These are phyloP conservation scores for Argya squamiceps DNA, from an alignment of 2,797 vertebrate species.

Conservation along the genomic window DNA sequence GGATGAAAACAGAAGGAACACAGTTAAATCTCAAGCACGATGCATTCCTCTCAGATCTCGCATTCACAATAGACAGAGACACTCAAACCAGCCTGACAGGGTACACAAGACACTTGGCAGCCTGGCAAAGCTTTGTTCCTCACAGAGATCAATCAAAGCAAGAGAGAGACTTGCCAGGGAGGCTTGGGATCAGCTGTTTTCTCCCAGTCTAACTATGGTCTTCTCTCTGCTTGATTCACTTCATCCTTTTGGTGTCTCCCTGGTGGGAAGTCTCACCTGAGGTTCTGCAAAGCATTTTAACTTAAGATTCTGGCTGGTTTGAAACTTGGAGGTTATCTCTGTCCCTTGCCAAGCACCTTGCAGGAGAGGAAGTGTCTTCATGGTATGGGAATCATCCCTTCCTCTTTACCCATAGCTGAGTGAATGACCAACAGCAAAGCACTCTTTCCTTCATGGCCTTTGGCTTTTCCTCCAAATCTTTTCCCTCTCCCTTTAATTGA, in stretches of 20 bases:
- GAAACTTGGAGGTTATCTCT: neutral
- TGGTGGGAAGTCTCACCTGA: neutral
- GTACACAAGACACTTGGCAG: neutral
- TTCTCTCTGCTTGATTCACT: neutral
- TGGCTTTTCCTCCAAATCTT: neutral
- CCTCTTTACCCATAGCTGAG: neutral
- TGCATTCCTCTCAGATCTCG: neutral
- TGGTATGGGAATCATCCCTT: too few relatives aligned
- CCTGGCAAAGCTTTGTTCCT: neutral
- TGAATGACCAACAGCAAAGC: neutral
- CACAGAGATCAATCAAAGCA: neutral
- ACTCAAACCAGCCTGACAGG: neutral
- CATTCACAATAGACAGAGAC: neutral
- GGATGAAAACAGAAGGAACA: neutral
- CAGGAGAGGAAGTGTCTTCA: neutral
- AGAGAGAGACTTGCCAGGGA: neutral
- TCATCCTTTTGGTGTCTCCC: neutral
- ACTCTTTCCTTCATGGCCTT: fast-evolving
- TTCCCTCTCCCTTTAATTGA: neutral
- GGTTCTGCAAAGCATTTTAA: neutral
- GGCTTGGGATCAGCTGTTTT: neutral
- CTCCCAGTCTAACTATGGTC: neutral
- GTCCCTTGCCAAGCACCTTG: neutral
- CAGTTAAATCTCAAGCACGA: neutral
- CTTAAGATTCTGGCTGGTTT: neutral